These are phyloP conservation scores for Cheilosia vernalis DNA, from an alignment of 2,888 invertebrate genomes.

Conservation along the genomic window DNA sequence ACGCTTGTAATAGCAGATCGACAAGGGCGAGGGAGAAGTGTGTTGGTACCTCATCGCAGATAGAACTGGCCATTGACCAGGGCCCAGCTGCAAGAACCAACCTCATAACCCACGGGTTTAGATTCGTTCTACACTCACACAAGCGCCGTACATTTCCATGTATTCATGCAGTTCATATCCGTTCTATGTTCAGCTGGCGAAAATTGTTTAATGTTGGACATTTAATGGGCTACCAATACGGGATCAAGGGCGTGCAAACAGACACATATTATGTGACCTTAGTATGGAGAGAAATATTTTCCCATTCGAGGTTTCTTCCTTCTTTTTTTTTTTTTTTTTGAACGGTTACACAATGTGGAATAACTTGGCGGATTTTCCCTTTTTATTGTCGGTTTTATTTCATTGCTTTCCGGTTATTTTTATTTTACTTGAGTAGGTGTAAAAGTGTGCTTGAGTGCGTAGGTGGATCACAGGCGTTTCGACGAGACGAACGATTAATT, in stretches of 20 bases:
- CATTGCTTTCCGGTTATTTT: conserved; percentile 10
- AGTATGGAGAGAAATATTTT: not conserved
- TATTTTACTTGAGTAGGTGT: conserved; percentile 30
- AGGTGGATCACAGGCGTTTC: conserved; percentile 33
- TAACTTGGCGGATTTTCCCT: conserved; percentile 38
- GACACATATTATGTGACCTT: conserved; percentile 35
- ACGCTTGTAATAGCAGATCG: conserved; percentile 30
- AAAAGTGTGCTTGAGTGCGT: conserved; percentile 32
- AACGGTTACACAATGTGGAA: conserved; percentile 49
- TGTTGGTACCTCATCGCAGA: conserved; percentile 34
- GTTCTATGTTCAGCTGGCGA: conserved; percentile 9
- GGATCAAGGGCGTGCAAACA: conserved; percentile 57
- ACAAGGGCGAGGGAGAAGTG: not conserved
- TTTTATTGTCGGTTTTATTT: conserved; percentile 10
- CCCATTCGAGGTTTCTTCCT: conserved; percentile 7
- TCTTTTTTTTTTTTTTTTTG: not conserved
- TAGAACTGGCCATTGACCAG: conserved; percentile 42
- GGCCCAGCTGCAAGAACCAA: conserved; percentile 21
- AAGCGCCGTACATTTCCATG: not conserved
- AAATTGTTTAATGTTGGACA: conserved; percentile 48
- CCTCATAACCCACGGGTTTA: conserved; percentile 66
- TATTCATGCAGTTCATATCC: conserved; percentile 21
- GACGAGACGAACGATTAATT: conserved; percentile 31
- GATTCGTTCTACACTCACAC: conserved; percentile 37
- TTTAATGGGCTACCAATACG: conserved; percentile 58